Conservation (phyloP, 2,113 vertebrate species). For the Irena cyanogastra region DNA sequence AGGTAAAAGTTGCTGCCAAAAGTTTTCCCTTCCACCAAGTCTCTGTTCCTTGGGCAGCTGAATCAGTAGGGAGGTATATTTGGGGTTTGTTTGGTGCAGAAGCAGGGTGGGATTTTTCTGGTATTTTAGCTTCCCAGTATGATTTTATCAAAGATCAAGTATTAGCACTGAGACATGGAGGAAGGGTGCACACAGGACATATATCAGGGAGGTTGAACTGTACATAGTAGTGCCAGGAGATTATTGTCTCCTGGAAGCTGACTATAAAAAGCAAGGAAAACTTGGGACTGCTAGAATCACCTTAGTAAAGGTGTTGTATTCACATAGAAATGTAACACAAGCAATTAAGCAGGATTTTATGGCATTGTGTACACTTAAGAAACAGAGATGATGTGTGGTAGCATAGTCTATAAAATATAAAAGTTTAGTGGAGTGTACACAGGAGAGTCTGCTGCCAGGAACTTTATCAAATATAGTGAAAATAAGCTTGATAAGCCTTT, state of each 20-base stretch:
- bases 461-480: background rate
- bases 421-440: background rate
- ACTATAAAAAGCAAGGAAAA: background rate
- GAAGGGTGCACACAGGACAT: background rate
- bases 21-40: background rate
- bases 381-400: accelerated
- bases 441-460: background rate
- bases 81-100: background rate
- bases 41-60: background rate
- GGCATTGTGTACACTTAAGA: background rate
- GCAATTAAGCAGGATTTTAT: background rate
- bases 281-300: background rate
- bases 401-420: accelerated
- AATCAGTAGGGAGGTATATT: background rate
- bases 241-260: background rate
- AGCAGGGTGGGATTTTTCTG: background rate
- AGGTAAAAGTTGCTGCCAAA: background rate
- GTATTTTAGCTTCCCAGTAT: background rate
- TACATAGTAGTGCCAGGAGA: background rate
- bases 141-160: background rate
- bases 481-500: background rate
- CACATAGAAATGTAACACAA: background rate
- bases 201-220: background rate
- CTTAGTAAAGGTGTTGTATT: background rate
- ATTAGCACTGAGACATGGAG: background rate